Evolutionary conservation across 2,888 invertebrate species (phyloP).

Genomic region (Diaprepes abbreviatus): DNA sequence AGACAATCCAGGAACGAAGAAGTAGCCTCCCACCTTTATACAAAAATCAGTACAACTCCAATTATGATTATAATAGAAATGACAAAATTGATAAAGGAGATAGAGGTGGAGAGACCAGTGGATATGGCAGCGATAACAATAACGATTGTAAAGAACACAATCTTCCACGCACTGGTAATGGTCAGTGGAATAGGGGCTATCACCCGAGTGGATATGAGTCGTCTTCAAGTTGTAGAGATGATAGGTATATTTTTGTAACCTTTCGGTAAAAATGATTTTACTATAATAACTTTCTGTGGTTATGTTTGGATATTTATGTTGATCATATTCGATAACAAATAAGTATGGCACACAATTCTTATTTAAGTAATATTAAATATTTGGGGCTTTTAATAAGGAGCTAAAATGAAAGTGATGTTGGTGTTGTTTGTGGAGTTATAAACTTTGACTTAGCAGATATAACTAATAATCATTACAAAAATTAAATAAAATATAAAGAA

Average conservation of each 20-base stretch:
- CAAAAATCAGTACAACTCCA: constrained; percentile 62
- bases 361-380: too few species aligned
- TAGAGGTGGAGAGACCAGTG: constrained; percentile 82
- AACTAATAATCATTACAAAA: too few species aligned
- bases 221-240: constrained; percentile 70
- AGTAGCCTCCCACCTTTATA: constrained; percentile 65
- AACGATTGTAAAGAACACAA: constrained; percentile 61
- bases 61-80: constrained; percentile 51
- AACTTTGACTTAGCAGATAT: too few species aligned
- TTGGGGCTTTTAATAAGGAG: too few species aligned
- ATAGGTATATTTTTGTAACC: constrained; percentile 62
- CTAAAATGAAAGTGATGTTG: too few species aligned
- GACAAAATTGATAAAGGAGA: constrained; percentile 66
- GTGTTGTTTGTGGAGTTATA: too few species aligned
- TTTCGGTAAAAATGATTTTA: too few species aligned
- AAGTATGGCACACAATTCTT: too few species aligned
- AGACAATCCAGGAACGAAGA: constrained; percentile 44
- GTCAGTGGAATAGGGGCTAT: constrained; percentile 20
- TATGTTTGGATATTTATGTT: too few species aligned
- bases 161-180: constrained; percentile 32
- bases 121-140: constrained; percentile 84
- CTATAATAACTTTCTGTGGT: too few species aligned
- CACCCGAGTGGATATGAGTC: constrained; percentile 61
- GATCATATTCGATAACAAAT: too few species aligned
- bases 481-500: too few species aligned